Percentiles rank a stretch among this genome's conserved stretches.
These are phyloP conservation scores for Aplysina aerophoba DNA, from an alignment of 37 sponge, comb jelly and placozoan genomes.

Conservation along the genomic window DNA sequence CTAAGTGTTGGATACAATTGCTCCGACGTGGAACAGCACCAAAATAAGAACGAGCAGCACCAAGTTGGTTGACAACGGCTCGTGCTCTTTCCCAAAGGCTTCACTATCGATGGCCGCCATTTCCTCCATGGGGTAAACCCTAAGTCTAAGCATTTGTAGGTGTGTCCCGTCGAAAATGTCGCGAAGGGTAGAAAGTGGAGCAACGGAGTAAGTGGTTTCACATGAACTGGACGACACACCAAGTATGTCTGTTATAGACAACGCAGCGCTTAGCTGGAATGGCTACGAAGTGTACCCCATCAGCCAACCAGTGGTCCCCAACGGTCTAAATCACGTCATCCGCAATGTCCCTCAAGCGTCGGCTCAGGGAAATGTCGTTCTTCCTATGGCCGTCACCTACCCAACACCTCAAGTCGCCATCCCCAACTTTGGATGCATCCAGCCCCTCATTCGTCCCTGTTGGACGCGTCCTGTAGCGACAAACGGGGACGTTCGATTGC, in stretches of 20 bases:
- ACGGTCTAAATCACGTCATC: background rate
- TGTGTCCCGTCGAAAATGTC: background rate
- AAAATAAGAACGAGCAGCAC: conserved; percentile 62
- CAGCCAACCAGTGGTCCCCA: background rate
- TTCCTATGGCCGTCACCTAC: conserved; percentile 19
- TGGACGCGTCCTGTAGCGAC: background rate
- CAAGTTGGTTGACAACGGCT: conserved; percentile 25
- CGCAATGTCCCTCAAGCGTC: background rate
- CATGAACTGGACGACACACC: background rate
- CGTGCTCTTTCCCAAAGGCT: background rate
- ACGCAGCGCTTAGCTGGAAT: conserved; percentile 1
- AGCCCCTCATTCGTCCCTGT: background rate
- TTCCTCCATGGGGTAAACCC: conserved; percentile 7
- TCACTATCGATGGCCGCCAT: background rate
- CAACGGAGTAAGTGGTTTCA: background rate
- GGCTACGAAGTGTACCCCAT: background rate
- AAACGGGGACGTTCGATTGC: background rate
- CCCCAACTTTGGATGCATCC: background rate
- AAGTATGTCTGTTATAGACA: conserved; percentile 16
- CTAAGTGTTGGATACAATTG: conserved; percentile 65
- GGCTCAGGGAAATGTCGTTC: background rate
- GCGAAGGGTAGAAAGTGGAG: background rate
- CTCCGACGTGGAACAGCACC: conserved; percentile 75
- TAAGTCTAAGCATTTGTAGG: background rate
- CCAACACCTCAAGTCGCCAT: conserved; percentile 6